Percentiles rank a stretch among this genome's conserved stretches.
These are phyloP conservation scores for Diarsia brunnea DNA, from an alignment of 2,888 invertebrate species.

Conservation along the genomic window DNA sequence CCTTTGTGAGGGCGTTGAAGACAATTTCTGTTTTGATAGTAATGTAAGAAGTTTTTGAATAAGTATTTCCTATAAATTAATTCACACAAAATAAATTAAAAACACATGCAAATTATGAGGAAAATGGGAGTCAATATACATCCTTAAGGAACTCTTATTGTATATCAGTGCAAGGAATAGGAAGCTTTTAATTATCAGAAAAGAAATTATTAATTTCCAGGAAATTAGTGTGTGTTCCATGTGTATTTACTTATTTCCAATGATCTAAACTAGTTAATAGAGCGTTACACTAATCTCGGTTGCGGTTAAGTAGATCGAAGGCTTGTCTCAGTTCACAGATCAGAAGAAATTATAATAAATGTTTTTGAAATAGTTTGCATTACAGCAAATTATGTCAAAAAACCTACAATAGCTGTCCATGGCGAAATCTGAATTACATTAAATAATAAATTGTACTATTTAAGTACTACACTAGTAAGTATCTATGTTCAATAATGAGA, in stretches of 20 bases:
- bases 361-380: not conserved
- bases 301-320: not conserved
- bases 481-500: not conserved
- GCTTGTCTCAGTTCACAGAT: not conserved
- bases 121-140: not conserved
- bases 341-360: not conserved
- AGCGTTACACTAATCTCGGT: not conserved
- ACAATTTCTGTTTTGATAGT: not conserved
- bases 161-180: not conserved
- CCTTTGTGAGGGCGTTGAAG: slow-evolving; percentile 68
- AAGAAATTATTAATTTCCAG: not conserved
- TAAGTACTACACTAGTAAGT: not conserved
- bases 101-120: not conserved
- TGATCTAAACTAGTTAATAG: not conserved
- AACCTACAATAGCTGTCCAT: not conserved
- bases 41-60: not conserved
- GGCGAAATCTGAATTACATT: not conserved
- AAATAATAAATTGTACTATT: not conserved
- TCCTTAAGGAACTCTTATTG: slow-evolving; percentile 11
- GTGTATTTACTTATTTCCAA: not conserved
- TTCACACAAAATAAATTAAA: not conserved
- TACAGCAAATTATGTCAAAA: too few species aligned
- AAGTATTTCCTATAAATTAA: not conserved
- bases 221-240: not conserved
- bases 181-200: not conserved